Evolutionary conservation across 92 coral and sea anemone genomes (phyloP).

Genomic region (Montipora capitata): DNA sequence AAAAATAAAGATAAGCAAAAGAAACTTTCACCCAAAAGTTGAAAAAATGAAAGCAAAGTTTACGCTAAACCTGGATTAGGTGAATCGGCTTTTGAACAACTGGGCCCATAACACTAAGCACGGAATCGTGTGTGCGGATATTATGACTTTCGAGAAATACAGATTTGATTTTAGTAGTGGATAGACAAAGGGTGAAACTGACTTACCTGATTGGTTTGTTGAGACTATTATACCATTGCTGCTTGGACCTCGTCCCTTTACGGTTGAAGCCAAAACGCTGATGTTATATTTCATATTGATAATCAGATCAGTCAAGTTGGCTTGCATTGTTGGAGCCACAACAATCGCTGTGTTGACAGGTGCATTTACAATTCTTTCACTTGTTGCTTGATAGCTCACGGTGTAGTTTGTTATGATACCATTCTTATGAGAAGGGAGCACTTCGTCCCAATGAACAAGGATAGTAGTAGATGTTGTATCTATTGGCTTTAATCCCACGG

Average conservation of each 20-base stretch:
- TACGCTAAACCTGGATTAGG: too few species aligned
- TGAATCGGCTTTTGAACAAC: too few species aligned
- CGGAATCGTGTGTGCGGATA: too few species aligned
- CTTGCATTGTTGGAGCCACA: background rate
- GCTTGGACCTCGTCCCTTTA: slow-evolving; percentile 87
- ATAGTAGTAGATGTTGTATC: background rate
- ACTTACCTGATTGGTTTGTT: slow-evolving; percentile 90
- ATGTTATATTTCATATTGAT: slow-evolving; percentile 72
- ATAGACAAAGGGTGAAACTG: background rate
- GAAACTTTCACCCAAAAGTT: too few species aligned
- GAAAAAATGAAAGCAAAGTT: too few species aligned
- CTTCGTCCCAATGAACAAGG: background rate
- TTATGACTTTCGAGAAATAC: too few species aligned
- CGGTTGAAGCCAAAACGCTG: slow-evolving; percentile 71
- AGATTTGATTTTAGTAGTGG: too few species aligned
- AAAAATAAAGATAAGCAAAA: too few species aligned
- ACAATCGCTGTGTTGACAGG: slow-evolving; percentile 6
- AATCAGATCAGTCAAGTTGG: slow-evolving; percentile 60
- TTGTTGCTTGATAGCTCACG: slow-evolving; percentile 29
- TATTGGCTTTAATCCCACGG: background rate
- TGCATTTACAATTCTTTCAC: background rate
- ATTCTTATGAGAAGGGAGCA: background rate
- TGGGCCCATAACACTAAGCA: too few species aligned
- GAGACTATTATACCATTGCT: slow-evolving; percentile 9
- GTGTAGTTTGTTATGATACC: slow-evolving; percentile 30